Percentiles rank a stretch among this genome's conserved stretches.
Evolutionary conservation across 2,888 invertebrate genomes (phyloP).

Genomic region (Charanyca ferruginea): DNA sequence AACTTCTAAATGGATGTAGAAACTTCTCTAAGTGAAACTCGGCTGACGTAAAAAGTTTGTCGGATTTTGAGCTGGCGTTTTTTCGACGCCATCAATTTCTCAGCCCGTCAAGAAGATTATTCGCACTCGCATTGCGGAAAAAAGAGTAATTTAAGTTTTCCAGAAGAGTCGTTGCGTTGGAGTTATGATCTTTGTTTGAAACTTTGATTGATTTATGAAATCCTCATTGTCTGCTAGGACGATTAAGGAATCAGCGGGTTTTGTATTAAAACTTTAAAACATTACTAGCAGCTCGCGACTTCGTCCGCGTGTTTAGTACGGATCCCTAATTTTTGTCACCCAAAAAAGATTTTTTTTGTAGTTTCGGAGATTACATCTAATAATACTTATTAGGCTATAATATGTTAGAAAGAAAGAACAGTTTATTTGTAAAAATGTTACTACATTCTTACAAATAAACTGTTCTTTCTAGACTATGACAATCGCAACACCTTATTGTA

Average conservation of each 20-base stretch:
- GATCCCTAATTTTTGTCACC: too few relatives aligned
- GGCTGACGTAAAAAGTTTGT: constrained; percentile 89
- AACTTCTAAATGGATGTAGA: constrained; percentile 90
- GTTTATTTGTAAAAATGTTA: too few relatives aligned
- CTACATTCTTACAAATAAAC: too few relatives aligned
- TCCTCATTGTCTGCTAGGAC: constrained; percentile 75
- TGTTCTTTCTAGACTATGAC: too few relatives aligned
- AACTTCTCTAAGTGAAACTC: constrained; percentile 90
- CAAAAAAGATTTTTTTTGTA: too few relatives aligned
- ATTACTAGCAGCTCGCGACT: too few relatives aligned
- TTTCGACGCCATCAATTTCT: constrained; percentile 90
- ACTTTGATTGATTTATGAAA: constrained; percentile 90
- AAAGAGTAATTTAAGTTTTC: constrained; percentile 91
- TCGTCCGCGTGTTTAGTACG: too few relatives aligned
- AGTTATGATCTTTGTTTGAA: constrained; percentile 90
- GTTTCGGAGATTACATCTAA: too few relatives aligned
- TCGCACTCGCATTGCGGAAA: constrained; percentile 90
- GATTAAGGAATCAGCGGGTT: constrained; percentile 72
- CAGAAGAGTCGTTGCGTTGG: constrained; percentile 85
- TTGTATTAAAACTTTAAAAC: constrained; percentile 54
- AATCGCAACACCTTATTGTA: too few relatives aligned
- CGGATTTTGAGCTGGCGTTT: constrained; percentile 84
- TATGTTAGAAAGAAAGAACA: too few relatives aligned
- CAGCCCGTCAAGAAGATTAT: constrained; percentile 91
- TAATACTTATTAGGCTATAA: too few relatives aligned